A percentile compares a stretch with the other conserved stretches of the same genome.
These are phyloP conservation scores for Propithecus deckenii DNA, from an alignment of 2,797 vertebrate genomes.

Conservation along the genomic window DNA sequence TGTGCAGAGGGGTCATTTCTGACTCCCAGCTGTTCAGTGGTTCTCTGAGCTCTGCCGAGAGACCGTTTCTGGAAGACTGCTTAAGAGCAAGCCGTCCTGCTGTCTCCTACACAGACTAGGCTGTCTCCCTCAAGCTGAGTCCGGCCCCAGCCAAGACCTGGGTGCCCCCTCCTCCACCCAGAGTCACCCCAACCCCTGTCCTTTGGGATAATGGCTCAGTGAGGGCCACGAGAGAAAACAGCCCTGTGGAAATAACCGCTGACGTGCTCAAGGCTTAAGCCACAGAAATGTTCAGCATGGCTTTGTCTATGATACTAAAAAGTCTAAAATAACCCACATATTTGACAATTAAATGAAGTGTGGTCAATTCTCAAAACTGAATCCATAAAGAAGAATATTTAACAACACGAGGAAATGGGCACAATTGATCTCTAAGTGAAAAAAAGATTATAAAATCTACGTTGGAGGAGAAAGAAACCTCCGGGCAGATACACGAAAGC, in stretches of 20 bases:
- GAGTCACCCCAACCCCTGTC: background rate
- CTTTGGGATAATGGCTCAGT: background rate
- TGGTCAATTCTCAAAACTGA: background rate
- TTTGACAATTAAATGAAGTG: background rate
- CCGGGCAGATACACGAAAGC: background rate
- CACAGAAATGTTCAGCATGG: background rate
- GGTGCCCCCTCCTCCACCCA: too few relatives aligned
- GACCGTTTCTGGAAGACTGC: background rate
- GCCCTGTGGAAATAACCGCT: background rate
- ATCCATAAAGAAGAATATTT: background rate
- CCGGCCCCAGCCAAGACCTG: background rate
- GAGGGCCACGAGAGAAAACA: background rate
- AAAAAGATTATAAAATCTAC: background rate
- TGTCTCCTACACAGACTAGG: background rate
- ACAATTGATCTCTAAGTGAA: background rate
- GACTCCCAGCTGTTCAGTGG: background rate
- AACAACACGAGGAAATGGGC: background rate
- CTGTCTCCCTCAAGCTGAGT: rapidly evolving
- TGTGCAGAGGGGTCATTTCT: background rate
- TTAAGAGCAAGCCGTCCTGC: background rate
- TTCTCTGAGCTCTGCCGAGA: background rate
- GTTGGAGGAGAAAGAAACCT: background rate
- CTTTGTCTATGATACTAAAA: conserved; percentile 34
- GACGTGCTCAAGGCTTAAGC: background rate
- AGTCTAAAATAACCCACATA: background rate